These are phyloP conservation scores for Poecile montanus DNA, from an alignment of 2,797 vertebrate genomes.

Conservation along the genomic window DNA sequence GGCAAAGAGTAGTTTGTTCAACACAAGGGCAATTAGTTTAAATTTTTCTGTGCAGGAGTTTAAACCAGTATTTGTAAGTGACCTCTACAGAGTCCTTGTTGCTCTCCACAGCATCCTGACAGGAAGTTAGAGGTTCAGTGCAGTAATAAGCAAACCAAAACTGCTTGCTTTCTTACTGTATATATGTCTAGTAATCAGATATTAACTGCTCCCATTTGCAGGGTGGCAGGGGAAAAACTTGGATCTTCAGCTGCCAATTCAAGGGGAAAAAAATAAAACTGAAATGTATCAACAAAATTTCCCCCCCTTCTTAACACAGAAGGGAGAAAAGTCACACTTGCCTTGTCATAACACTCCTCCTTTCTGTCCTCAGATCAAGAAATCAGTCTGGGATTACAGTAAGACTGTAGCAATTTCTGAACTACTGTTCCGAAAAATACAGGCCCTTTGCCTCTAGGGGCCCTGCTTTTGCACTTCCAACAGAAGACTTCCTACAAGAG, in stretches of 20 bases:
- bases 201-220: neutral
- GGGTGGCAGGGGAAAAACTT: neutral
- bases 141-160: neutral
- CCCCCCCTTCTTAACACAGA: neutral
- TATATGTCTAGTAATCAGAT: neutral
- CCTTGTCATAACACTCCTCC: neutral
- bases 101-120: neutral
- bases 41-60: neutral
- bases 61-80: neutral
- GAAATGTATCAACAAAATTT: neutral
- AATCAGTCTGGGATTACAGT: neutral
- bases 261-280: fast-evolving
- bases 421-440: neutral
- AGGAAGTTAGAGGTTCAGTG: neutral
- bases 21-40: neutral
- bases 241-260: neutral
- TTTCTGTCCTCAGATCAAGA: neutral
- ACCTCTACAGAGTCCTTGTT: neutral
- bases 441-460: neutral
- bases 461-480: neutral
- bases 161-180: neutral
- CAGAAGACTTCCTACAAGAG: neutral
- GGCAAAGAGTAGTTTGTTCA: neutral
- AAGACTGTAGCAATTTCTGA: neutral
- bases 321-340: neutral